These are phyloP conservation scores for Eristalinus sepulchralis DNA, from an alignment of 2,888 invertebrate genomes.

Conservation along the genomic window DNA sequence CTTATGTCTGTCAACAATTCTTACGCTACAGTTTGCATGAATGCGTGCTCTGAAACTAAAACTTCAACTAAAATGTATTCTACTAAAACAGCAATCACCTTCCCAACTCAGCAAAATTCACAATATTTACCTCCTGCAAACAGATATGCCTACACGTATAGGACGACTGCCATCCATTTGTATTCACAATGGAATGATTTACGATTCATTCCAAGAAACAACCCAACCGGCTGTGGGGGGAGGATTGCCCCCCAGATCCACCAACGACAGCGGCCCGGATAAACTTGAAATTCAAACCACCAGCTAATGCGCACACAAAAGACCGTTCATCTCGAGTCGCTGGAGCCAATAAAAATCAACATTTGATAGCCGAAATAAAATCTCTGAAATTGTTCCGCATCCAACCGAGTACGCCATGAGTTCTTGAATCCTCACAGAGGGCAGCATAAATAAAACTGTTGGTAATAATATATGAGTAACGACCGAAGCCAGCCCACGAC, in stretches of 20 bases:
- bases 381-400: background rate
- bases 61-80: too few relatives aligned
- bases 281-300: background rate
- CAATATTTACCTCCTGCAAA: background rate
- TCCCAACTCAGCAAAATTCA: background rate
- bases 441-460: background rate
- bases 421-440: background rate
- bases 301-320: background rate
- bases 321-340: background rate
- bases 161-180: background rate
- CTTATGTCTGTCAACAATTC: too few relatives aligned
- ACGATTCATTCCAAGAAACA: background rate
- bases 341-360: background rate
- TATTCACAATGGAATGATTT: background rate
- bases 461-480: background rate
- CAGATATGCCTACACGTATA: background rate
- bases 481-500: background rate
- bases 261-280: background rate
- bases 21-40: too few relatives aligned
- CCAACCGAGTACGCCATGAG: background rate
- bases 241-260: background rate
- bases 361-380: background rate
- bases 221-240: background rate
- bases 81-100: too few relatives aligned
- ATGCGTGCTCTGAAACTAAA: too few relatives aligned